These are phyloP conservation scores for Pyrrhia umbra DNA, from an alignment of 2,888 invertebrate species.

Conservation along the genomic window DNA sequence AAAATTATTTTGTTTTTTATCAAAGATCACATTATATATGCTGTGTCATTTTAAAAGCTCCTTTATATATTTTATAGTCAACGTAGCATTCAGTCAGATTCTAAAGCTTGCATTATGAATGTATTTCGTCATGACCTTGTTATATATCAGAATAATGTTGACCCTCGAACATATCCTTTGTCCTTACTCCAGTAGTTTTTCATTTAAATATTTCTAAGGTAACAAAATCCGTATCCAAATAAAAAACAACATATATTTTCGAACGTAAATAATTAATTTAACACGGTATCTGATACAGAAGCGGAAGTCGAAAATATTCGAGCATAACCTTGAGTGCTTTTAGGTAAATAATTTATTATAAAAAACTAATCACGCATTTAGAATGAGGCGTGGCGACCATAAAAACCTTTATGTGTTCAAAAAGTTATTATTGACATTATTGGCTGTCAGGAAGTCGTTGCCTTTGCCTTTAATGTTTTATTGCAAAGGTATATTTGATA, in stretches of 20 bases:
- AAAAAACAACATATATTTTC: constrained; percentile 37
- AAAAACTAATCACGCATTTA: constrained; percentile 45
- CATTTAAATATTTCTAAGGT: background rate
- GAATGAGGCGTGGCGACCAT: constrained; percentile 44
- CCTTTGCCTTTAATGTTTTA: constrained; percentile 36
- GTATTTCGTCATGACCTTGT: constrained; percentile 21
- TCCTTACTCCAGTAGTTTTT: constrained; percentile 25
- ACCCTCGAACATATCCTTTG: constrained; percentile 32
- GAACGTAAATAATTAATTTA: constrained; percentile 59
- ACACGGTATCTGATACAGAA: constrained; percentile 40
- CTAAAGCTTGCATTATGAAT: constrained; percentile 4
- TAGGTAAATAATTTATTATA: constrained; percentile 29
- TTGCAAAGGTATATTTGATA: constrained; percentile 30
- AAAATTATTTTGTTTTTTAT: too few relatives aligned
- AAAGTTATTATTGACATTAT: constrained; percentile 49
- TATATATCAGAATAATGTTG: constrained; percentile 8
- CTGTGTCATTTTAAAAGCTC: background rate
- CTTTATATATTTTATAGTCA: background rate
- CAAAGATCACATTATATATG: background rate
- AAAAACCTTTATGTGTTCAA: constrained; percentile 54
- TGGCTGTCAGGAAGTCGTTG: constrained; percentile 49
- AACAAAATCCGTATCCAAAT: background rate
- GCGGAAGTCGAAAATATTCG: constrained; percentile 56
- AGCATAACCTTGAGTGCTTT: constrained; percentile 50
- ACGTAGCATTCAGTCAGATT: background rate